Evolutionary conservation across 64 coral and sea anemone genomes (phyloP).

Genomic region (Dendrophyllia cribrosa): DNA sequence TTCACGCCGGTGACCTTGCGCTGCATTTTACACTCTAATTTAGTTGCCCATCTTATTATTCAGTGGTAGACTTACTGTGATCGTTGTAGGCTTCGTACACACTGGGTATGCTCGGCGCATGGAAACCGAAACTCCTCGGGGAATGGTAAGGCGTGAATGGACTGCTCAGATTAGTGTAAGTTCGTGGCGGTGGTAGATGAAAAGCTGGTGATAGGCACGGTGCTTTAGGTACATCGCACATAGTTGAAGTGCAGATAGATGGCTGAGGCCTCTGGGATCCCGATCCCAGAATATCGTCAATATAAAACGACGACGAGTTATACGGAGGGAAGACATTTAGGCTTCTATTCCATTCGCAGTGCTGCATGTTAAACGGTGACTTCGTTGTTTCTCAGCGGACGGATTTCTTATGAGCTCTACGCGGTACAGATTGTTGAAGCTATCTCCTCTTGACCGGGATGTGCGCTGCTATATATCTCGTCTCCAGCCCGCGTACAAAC

Average conservation of each 20-base stretch:
- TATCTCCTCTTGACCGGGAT: constrained; percentile 25
- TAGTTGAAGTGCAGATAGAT: constrained; percentile 92
- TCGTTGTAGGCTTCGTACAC: constrained; percentile 96
- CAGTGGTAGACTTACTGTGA: constrained; percentile 80
- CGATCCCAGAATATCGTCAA: constrained; percentile 91
- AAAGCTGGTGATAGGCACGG: constrained; percentile 84
- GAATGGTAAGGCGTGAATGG: constrained; percentile 85
- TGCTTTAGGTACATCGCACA: constrained; percentile 93
- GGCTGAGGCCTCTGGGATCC: constrained; percentile 79
- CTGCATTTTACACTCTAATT: not conserved
- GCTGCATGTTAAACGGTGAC: constrained; percentile 74
- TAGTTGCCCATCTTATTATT: no score
- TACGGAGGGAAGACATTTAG: constrained; percentile 75
- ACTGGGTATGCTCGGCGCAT: constrained; percentile 89
- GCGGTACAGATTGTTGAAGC: constrained; percentile 17
- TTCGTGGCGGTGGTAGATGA: constrained; percentile 82
- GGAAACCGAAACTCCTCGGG: constrained; percentile 82
- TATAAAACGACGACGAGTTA: constrained; percentile 95
- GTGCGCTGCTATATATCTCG: constrained; percentile 53
- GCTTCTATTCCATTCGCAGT: constrained; percentile 84
- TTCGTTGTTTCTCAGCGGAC: not conserved
- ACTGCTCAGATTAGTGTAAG: constrained; percentile 73
- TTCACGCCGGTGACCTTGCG: not conserved
- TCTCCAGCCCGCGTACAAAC: constrained; percentile 67
- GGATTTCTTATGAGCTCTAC: constrained; percentile 27